Percentiles rank a stretch among this genome's conserved stretches.
Conservation (phyloP, 2,113 vertebrate genomes). For the Ardeotis arabs region DNA sequence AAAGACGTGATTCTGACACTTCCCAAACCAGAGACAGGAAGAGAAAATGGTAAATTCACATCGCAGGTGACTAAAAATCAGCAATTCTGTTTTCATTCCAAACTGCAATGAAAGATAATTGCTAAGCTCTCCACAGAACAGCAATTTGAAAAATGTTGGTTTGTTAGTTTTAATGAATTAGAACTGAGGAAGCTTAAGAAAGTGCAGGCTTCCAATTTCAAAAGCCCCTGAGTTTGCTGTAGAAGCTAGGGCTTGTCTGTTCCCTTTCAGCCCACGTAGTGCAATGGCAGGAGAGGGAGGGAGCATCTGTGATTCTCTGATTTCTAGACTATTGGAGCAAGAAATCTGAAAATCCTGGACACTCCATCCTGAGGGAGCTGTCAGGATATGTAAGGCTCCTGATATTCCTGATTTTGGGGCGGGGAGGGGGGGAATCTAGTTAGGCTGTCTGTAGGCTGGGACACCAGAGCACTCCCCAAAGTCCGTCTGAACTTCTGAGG, state of each 20-base stretch:
- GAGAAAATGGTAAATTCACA: background rate
- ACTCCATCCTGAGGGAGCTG: background rate
- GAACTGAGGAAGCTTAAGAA: background rate
- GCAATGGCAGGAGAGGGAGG: background rate
- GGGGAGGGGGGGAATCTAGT: background rate
- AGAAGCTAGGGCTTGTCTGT: background rate
- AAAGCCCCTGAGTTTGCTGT: background rate
- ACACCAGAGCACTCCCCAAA: background rate
- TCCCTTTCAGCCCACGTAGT: background rate
- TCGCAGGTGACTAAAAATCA: background rate
- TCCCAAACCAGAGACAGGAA: background rate
- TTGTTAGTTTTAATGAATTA: background rate
- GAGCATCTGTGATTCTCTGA: background rate
- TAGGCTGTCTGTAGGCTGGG: background rate
- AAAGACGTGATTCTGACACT: background rate
- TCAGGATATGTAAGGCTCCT: background rate
- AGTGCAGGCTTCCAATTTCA: background rate
- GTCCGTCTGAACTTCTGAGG: background rate
- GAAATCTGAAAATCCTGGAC: background rate
- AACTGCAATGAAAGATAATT: background rate
- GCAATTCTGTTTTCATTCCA: background rate
- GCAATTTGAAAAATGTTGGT: background rate
- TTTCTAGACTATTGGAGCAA: background rate
- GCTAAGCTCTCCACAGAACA: background rate
- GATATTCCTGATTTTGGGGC: background rate